These are phyloP conservation scores for Asobara japonica DNA, from an alignment of 1,140 invertebrate species.

Conservation along the genomic window DNA sequence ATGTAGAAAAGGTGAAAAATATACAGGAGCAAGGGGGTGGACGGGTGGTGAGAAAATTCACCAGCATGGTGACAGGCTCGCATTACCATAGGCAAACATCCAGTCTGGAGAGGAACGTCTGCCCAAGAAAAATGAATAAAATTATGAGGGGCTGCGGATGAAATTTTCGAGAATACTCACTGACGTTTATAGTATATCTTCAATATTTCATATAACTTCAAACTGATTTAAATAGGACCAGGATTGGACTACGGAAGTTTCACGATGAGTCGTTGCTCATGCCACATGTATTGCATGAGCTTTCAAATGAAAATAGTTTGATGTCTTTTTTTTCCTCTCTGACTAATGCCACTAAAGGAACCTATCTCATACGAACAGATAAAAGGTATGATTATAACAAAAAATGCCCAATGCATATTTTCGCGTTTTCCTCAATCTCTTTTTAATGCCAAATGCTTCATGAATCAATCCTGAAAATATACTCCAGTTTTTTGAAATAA, in stretches of 20 bases:
- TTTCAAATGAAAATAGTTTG: too few species aligned
- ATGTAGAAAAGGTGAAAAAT: slow-evolving; percentile 43
- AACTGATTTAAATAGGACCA: neutral
- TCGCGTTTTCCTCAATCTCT: too few species aligned
- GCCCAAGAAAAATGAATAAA: slow-evolving; percentile 68
- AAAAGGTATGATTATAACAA: too few species aligned
- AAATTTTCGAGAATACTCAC: slow-evolving; percentile 17
- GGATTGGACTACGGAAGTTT: neutral
- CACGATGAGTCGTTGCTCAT: neutral
- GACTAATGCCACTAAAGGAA: too few species aligned
- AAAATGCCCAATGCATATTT: too few species aligned
- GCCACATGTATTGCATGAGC: too few species aligned
- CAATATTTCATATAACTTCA: neutral
- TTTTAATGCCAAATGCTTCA: too few species aligned
- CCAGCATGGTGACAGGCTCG: slow-evolving; percentile 36
- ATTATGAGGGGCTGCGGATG: slow-evolving; percentile 51
- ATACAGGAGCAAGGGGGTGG: slow-evolving; percentile 44
- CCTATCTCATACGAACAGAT: too few species aligned
- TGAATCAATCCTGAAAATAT: too few species aligned
- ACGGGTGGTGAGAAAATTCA: slow-evolving; percentile 30
- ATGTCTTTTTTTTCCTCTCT: too few species aligned
- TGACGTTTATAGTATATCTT: neutral
- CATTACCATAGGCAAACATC: slow-evolving; percentile 67
- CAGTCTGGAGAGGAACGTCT: slow-evolving; percentile 45
- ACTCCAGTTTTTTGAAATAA: too few species aligned